Evolutionary conservation across 2,113 vertebrate species (phyloP).

Genomic region (Microcebus lehilahytsara): DNA sequence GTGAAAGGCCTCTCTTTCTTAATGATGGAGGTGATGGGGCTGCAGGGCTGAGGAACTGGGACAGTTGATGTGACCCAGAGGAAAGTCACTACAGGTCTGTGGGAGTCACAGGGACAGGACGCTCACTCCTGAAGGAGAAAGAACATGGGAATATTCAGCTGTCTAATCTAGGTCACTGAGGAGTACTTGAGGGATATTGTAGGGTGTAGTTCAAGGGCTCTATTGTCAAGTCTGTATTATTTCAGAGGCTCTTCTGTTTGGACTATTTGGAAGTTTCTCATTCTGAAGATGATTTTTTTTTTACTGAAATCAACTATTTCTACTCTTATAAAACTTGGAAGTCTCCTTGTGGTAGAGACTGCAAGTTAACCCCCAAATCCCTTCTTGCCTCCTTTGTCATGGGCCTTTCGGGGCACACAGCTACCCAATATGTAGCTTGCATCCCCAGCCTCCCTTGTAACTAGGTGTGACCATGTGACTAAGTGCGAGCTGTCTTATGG

Average conservation of each 20-base stretch:
- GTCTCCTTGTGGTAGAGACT: background rate
- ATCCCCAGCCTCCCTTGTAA: background rate
- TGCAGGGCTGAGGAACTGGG: conserved; percentile 61
- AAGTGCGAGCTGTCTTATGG: background rate
- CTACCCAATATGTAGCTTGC: background rate
- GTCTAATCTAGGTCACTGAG: background rate
- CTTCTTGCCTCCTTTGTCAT: background rate
- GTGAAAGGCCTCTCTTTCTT: conserved; percentile 83
- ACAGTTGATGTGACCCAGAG: conserved; percentile 59
- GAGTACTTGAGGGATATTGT: background rate
- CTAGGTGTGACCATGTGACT: background rate
- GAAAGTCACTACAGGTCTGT: background rate
- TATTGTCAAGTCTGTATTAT: background rate
- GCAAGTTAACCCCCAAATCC: background rate
- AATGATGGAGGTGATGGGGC: conserved; percentile 70
- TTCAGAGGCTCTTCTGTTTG: background rate
- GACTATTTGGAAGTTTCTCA: background rate
- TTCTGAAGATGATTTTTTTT: background rate
- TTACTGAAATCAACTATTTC: background rate
- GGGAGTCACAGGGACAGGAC: background rate
- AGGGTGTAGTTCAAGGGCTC: background rate
- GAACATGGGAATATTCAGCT: background rate
- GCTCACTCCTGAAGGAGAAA: background rate
- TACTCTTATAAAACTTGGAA: background rate
- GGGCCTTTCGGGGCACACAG: background rate